Evolutionary conservation across 2,888 invertebrate genomes (phyloP).

Genomic region (Therioaphis trifolii): DNA sequence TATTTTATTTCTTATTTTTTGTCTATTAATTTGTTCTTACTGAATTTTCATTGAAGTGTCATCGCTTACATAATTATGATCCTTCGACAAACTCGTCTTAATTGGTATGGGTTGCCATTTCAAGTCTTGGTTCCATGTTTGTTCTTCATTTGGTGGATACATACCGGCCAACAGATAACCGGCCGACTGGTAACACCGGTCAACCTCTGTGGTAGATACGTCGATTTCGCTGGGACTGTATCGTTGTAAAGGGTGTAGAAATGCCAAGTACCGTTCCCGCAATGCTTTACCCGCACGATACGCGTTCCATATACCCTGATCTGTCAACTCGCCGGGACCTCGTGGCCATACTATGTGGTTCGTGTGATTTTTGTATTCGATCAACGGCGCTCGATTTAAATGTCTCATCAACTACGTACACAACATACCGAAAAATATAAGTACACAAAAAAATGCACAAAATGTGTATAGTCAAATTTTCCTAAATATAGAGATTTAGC

Average conservation of each 20-base stretch:
- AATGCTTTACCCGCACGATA: slow-evolving; percentile 42
- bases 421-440: not conserved
- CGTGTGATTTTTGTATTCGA: slow-evolving; percentile 43
- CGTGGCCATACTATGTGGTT: slow-evolving; percentile 32
- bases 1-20: no score
- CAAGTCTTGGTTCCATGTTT: slow-evolving; percentile 75
- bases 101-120: slow-evolving; percentile 85
- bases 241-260: slow-evolving; percentile 29
- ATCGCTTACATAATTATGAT: not conserved
- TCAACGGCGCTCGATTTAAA: slow-evolving; percentile 65
- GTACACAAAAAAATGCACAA: no score
- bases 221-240: slow-evolving; percentile 56
- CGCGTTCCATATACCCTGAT: slow-evolving; percentile 49
- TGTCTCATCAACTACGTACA: slow-evolving; percentile 68
- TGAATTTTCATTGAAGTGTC: no score
- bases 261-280: slow-evolving; percentile 45
- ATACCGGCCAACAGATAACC: slow-evolving; percentile 71
- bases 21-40: no score
- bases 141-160: slow-evolving; percentile 74
- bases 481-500: no score
- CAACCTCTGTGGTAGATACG: slow-evolving; percentile 63
- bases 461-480: no score
- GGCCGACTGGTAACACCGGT: slow-evolving; percentile 65
- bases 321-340: slow-evolving; percentile 51
- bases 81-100: slow-evolving; percentile 32